phyloP scores from a whole-genome alignment of 53 echinoderm and acorn worm genomes.

The Mesocentrotus franciscanus region DNA sequence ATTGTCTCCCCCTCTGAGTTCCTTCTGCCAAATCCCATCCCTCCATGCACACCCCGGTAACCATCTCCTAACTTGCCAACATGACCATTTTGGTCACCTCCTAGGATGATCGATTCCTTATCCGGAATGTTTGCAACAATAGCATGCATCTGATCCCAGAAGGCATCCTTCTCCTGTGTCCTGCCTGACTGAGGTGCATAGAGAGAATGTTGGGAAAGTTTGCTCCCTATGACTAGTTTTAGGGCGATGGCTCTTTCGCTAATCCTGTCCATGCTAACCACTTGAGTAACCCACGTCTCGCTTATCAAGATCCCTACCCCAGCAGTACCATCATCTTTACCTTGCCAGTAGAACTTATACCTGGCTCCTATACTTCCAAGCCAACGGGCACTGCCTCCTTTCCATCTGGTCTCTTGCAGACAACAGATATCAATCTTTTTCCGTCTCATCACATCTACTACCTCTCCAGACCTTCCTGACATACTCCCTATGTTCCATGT shows the following conservation, averaged over 20 bases:
- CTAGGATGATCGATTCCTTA: background rate
- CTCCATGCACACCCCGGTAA: constrained; percentile 47
- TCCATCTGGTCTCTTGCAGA: constrained; percentile 53
- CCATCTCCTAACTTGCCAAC: constrained; percentile 51
- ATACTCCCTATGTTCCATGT: too few species aligned
- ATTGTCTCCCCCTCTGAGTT: constrained; percentile 49
- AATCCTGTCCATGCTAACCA: too few species aligned
- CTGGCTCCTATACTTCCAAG: background rate
- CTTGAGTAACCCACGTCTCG: too few species aligned
- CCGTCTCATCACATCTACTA: constrained; percentile 40
- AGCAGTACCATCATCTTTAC: too few species aligned
- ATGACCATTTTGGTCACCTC: constrained; percentile 58
- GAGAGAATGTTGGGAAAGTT: constrained; percentile 3
- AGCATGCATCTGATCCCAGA: constrained; percentile 32
- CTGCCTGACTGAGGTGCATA: constrained; percentile 14
- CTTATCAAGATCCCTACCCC: too few species aligned
- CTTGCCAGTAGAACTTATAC: constrained; percentile 64
- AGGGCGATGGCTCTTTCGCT: background rate
- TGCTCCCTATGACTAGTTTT: constrained; percentile 28
- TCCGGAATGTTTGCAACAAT: background rate
- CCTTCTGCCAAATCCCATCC: constrained; percentile 42
- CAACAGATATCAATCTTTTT: background rate
- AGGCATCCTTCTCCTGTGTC: constrained; percentile 32
- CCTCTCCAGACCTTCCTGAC: too few species aligned
- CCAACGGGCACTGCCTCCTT: constrained; percentile 48